Evolutionary conservation across 1,140 invertebrate species (phyloP), one percentile per base, ranked within the genome.

Genomic region (Bombus picipes): DNA sequence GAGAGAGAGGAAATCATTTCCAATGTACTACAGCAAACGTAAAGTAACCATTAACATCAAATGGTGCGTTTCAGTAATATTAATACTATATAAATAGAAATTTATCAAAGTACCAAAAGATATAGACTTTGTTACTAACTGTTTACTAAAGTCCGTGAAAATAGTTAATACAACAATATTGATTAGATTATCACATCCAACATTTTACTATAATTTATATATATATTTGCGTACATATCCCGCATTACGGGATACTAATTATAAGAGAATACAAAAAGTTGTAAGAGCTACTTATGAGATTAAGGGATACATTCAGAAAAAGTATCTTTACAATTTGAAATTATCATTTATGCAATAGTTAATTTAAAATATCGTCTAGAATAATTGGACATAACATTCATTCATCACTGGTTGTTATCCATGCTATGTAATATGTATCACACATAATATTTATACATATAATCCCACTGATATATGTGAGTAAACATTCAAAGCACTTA

Each of bases 71-170:
- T 81, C 85, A 91, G 68, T 83, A 91, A 87, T 88, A 86, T 87
- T 88, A 81, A 91, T 87, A 91, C 87, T 92, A 91, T 77, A 83
- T 74, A 73, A 88, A 86, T 89, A 90, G 72, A 88, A 92, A 84
- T 81, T 87, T 90, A 86, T 90, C 76, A 39, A 91, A 71, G 71
- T 91, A 91, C 81, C 87, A 90, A 90, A 90, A 83, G 80, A 73
- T 86, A 86, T 88, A 87, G 90, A 87, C 89, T 92, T 88, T 88
- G 90, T 92, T 92, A 88, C 81, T 92, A 92, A 86, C 84, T 90
- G 87, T 92, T 91, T 88, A 89, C 83, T 87, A 65, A 87, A 86
- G 70, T 82, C 79, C 81, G 87, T 90, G 83, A 81, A 89, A 87
- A 87, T 91, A 87, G 85, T 87, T 87, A 83, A 80, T 89, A 87